Conservation (phyloP, 2,888 invertebrate species). For the Portevinia maculata region DNA sequence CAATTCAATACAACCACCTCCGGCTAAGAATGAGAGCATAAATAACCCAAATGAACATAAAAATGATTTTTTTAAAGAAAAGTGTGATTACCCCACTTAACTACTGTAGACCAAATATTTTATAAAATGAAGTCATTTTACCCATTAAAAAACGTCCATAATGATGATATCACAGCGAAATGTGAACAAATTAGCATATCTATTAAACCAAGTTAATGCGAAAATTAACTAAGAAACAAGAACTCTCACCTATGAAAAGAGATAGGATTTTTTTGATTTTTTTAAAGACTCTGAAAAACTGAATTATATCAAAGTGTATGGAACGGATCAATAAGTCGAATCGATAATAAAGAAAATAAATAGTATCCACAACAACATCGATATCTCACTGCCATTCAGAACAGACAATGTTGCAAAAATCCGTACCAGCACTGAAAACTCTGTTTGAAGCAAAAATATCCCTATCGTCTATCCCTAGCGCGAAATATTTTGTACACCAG, state of each 20-base stretch:
- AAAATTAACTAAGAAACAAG: constrained; percentile 23
- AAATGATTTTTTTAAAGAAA: constrained; percentile 16
- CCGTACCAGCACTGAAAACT: constrained; percentile 23
- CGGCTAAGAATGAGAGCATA: constrained; percentile 21
- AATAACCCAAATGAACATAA: constrained; percentile 30
- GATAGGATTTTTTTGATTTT: constrained; percentile 40
- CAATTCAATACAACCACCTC: constrained; percentile 19
- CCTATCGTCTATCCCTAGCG: constrained; percentile 28
- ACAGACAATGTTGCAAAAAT: constrained; percentile 33
- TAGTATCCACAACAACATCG: constrained; percentile 23
- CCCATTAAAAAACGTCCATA: constrained; percentile 19
- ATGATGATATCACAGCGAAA: constrained; percentile 17
- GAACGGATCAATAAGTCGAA: background rate
- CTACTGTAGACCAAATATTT: constrained; percentile 23
- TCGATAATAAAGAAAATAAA: constrained; percentile 19
- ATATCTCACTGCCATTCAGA: constrained; percentile 28
- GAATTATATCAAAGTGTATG: constrained; percentile 4
- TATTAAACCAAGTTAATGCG: constrained; percentile 10
- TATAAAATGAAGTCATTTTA: constrained; percentile 7
- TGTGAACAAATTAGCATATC: too few relatives aligned
- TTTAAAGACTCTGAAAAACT: background rate
- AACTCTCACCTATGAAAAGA: background rate
- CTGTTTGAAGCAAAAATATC: constrained; percentile 42
- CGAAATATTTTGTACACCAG: constrained; percentile 44
- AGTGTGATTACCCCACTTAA: constrained; percentile 17